Evolutionary conservation across 2,797 vertebrate genomes (phyloP).

Genomic region (Sebastes itinus): DNA sequence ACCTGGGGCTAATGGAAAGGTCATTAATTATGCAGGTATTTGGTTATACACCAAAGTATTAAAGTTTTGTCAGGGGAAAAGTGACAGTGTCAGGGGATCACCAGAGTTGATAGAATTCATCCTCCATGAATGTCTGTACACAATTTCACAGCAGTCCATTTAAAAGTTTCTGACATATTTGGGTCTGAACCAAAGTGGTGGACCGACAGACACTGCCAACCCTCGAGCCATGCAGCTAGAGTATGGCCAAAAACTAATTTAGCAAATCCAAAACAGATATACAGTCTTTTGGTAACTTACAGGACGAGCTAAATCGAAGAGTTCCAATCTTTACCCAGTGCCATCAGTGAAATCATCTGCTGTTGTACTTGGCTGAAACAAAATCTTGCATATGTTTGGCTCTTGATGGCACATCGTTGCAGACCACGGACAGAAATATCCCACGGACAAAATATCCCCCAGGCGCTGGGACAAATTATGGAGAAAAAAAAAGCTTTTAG

Average conservation of each 20-base stretch:
- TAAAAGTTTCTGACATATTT: neutral
- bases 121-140: neutral
- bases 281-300: slow-evolving; percentile 20
- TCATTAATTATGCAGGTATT: neutral
- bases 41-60: neutral
- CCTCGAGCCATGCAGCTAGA: neutral
- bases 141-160: neutral
- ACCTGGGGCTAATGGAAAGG: neutral
- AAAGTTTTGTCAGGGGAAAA: no score
- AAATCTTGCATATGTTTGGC: slow-evolving; percentile 48
- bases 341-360: slow-evolving; percentile 51
- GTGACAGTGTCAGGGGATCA: neutral
- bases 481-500: neutral
- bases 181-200: neutral
- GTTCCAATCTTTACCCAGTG: slow-evolving; percentile 30
- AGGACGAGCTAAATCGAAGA: slow-evolving; percentile 29
- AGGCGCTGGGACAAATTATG: slow-evolving; percentile 24
- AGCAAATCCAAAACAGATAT: slow-evolving; percentile 8
- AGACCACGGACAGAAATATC: slow-evolving; percentile 46
- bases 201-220: neutral
- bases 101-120: neutral
- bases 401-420: slow-evolving; percentile 33
- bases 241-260: neutral
- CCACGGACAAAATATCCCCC: slow-evolving; percentile 23
- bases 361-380: slow-evolving; percentile 42